Percentiles rank a stretch among this genome's conserved stretches.
Evolutionary conservation across 2,888 invertebrate species (phyloP).

Genomic region (Andrena dorsata): DNA sequence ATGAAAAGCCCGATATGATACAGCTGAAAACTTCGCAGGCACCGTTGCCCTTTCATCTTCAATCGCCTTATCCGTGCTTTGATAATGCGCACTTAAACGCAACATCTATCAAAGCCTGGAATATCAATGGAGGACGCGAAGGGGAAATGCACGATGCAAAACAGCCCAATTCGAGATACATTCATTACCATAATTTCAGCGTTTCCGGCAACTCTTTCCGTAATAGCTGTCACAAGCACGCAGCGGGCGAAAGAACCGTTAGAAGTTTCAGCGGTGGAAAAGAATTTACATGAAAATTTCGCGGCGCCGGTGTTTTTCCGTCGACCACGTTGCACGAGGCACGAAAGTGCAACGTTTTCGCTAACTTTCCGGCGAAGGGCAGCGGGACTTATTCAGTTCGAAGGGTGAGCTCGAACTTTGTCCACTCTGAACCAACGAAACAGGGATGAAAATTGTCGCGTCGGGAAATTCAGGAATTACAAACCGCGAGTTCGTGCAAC

Average conservation of each 20-base stretch:
- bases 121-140: conserved; percentile 8
- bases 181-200: conserved; percentile 37
- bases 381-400: not conserved
- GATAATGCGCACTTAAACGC: not conserved
- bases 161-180: conserved; percentile 35
- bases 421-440: not conserved
- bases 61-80: not conserved
- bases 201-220: conserved; percentile 17
- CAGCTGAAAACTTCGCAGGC: no score
- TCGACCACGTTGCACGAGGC: not conserved
- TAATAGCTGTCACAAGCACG: conserved; percentile 23
- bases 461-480: not conserved
- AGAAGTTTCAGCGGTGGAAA: not conserved
- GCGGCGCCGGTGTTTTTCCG: conserved; percentile 13
- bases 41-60: no score
- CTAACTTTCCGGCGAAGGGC: conserved; percentile 11
- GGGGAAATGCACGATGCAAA: conserved; percentile 17
- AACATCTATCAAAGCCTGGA: not conserved
- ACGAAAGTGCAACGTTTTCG: conserved; percentile 27
- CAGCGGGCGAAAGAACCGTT: not conserved
- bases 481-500: not conserved
- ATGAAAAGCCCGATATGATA: not conserved
- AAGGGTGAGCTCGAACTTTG: not conserved
- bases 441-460: not conserved
- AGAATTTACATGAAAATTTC: conserved; percentile 45